Evolutionary conservation across 1,140 invertebrate species (phyloP), one percentile per base, ranked within the genome.

Genomic region (Orchestia grillus): DNA sequence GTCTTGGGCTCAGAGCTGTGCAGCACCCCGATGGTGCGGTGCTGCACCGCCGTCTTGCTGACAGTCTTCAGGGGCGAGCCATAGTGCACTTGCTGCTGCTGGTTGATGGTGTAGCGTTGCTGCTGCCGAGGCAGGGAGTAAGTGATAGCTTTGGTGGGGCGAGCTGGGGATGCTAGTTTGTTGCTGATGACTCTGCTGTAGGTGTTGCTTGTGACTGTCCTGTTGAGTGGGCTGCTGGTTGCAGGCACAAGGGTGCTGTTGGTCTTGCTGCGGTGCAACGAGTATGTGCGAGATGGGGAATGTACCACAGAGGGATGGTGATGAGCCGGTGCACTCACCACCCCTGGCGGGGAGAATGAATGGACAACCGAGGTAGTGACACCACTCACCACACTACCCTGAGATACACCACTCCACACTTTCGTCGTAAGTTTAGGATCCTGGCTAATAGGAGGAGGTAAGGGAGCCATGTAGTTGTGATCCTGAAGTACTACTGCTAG

Each of bases 401-500:
- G 44, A 47, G 92, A 94, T n/a, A 42, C 44, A 15, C 92, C 44
- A 47, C 92, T 47, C 92, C 92, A 94, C 11, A 94, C 44, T 47
- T 94, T 94, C 40, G 92, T 45, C 6, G 44, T 28, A 47, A 94
- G 92, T 40, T 94, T 94, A 44, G 92, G 41, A 40, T 94, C 92
- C 44, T 94, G 92, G 92, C 44, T 8, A 40, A 47, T 94, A 44
- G 92, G 92, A 92, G 98, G 97, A 19, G 98, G 98, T n/a, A 98
- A 98, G 95, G 98, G 98, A 23, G 98, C 98, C 96, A 98, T 98
- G 97, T 99, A 99, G 96, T 98, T 99, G 97, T 99, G 98, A 97
- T 99, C 98, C 97, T 98, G 98, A 88, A 98, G 97, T n/a, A 98
- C 98, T 96, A 98, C 92, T 45, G 92, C 92, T 8, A 94, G 44